Evolutionary conservation across 2,113 vertebrate species (phyloP).

Genomic region (Oryzias melastigma): DNA sequence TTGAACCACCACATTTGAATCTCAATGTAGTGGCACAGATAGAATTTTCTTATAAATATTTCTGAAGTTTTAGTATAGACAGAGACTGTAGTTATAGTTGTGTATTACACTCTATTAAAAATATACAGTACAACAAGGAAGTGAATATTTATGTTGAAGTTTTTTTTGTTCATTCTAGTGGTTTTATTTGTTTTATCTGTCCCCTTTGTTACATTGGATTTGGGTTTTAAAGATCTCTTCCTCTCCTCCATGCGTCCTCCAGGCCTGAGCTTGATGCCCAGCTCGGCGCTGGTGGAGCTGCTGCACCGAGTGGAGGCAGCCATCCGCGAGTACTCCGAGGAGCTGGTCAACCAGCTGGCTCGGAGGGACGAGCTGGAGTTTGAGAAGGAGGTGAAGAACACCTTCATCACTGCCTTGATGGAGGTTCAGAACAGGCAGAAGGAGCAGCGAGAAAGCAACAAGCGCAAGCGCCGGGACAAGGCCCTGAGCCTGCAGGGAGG

Average conservation of each 20-base stretch:
- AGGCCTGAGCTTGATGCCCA: conserved; percentile 87
- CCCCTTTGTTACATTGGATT: no score
- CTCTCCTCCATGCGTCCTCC: not conserved
- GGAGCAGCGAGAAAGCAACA: conserved; percentile 87
- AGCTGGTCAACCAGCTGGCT: conserved; percentile 88
- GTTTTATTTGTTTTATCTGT: no score
- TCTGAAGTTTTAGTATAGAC: no score
- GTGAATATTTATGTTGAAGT: no score
- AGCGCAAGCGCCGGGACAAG: conserved; percentile 86
- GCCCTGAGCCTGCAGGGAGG: conserved; percentile 83
- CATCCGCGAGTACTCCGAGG: conserved; percentile 87
- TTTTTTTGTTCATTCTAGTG: no score
- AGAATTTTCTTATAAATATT: no score
- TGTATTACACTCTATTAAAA: no score
- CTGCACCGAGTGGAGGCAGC: conserved; percentile 83
- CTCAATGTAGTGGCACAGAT: no score
- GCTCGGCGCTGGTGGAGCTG: conserved; percentile 76
- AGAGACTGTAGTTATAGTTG: no score
- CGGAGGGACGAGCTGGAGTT: conserved; percentile 90
- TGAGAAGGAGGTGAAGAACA: conserved; percentile 95
- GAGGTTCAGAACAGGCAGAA: conserved; percentile 94
- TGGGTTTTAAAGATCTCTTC: not conserved
- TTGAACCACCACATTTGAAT: no score
- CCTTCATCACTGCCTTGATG: conserved; percentile 90
- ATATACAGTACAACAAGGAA: no score